phyloP scores from a whole-genome alignment of 2,113 vertebrate genomes.

The Pluvialis apricaria region DNA sequence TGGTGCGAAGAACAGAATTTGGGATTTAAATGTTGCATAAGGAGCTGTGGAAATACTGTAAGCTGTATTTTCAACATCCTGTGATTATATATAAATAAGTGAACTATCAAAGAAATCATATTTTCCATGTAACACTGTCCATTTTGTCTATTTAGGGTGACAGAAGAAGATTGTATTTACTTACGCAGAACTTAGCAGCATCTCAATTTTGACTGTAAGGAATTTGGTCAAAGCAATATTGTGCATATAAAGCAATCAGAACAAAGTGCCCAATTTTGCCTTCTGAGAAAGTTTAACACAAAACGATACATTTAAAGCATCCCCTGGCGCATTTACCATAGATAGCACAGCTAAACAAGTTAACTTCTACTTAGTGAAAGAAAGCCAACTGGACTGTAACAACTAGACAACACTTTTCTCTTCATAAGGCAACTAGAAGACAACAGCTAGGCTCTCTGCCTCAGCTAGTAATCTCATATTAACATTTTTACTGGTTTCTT shows the following conservation, averaged over 20 bases:
- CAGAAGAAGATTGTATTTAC: not conserved
- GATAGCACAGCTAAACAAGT: not conserved
- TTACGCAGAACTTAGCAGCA: not conserved
- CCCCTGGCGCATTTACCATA: not conserved
- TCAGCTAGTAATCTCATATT: not conserved
- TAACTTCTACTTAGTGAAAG: not conserved
- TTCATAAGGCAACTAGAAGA: not conserved
- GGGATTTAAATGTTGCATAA: not conserved
- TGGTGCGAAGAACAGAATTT: not conserved
- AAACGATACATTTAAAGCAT: not conserved
- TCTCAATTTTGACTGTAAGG: not conserved
- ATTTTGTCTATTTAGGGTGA: not conserved
- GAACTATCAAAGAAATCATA: not conserved
- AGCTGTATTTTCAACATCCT: not conserved
- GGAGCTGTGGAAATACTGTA: not conserved
- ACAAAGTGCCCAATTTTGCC: not conserved
- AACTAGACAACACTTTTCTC: not conserved
- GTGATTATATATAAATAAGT: not conserved
- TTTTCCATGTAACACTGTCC: not conserved
- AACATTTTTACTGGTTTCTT: not conserved
- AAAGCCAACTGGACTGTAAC: not conserved
- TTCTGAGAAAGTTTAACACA: not conserved
- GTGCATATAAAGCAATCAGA: not conserved
- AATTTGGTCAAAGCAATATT: slow-evolving; percentile 19
- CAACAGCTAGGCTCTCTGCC: not conserved